phyloP scores from a whole-genome alignment of 1,140 invertebrate species.

The Hyphantria cunea region DNA sequence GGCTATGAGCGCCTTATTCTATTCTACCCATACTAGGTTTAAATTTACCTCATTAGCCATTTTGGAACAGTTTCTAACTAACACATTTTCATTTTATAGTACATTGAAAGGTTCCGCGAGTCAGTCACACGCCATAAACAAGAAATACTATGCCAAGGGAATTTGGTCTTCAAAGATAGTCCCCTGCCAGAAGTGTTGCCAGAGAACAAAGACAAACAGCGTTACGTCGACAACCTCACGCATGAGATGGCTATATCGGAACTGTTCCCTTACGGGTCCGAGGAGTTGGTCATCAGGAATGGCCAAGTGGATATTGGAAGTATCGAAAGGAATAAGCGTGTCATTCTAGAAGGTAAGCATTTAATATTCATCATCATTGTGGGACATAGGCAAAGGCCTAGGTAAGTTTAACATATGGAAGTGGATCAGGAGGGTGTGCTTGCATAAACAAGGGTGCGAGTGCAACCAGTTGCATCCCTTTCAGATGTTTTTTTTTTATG shows the following conservation, averaged over 20 bases:
- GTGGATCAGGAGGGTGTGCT: too few relatives aligned
- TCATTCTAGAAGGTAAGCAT: conserved; percentile 41
- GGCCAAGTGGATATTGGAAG: conserved; percentile 58
- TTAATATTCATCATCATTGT: too few relatives aligned
- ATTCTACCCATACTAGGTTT: too few relatives aligned
- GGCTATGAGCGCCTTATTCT: too few relatives aligned
- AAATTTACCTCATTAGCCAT: too few relatives aligned
- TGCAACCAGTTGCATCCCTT: too few relatives aligned
- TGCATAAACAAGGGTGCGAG: too few relatives aligned
- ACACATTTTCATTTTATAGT: conserved; percentile 48
- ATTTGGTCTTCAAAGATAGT: conserved; percentile 55
- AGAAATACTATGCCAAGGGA: conserved; percentile 58
- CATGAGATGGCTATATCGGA: conserved; percentile 29
- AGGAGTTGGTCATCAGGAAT: conserved; percentile 41
- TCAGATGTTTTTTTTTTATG: too few relatives aligned
- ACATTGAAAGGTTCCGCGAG: conserved; percentile 70
- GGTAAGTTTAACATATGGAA: too few relatives aligned
- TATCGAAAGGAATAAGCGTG: conserved; percentile 70
- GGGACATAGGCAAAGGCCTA: too few relatives aligned
- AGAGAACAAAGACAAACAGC: conserved; percentile 36
- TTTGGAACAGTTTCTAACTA: too few relatives aligned
- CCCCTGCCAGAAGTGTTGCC: conserved; percentile 53
- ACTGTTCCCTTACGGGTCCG: conserved; percentile 61
- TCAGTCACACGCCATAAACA: conserved; percentile 63
- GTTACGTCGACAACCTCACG: neutral